Base-by-base conservation (phyloP, 1,140 invertebrate species). In the Psilanteris sp. region DNA sequence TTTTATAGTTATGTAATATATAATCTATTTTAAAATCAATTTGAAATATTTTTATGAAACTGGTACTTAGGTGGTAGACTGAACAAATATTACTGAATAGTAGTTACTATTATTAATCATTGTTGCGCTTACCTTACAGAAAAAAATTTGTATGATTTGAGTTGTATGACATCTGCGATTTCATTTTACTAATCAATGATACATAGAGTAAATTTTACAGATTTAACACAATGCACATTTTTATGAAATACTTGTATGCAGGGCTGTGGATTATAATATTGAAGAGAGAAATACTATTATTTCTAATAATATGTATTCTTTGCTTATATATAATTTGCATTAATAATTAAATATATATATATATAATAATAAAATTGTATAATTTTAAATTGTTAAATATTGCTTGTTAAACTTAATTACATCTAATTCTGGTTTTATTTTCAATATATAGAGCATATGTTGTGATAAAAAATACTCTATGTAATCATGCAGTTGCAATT, bases 1-100 rank as follows among this genome's bases (percentile, higher is more conserved):
- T 5, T 79, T 79, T 50, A 57, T n/a, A n/a, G n/a, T n/a, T n/a
- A n/a, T n/a, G n/a, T n/a, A n/a, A n/a, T n/a, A n/a, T n/a, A n/a
- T n/a, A n/a, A n/a, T n/a, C n/a, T n/a, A n/a, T n/a, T 36, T 71
- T 74, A 9, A 52, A 67, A 71, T 41, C 43, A 74, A 52, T 39
- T 77, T 50, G 36, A 18, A 41, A 54, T 55, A 66, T 73, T 73
- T 75, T 78, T 71, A 67, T 76, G 78, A 76, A 72, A 78, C 73
- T 80, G 66, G 70, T 71, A 78, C 62, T 66, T 80, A 78, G 70
- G 34, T 73, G 8, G 74, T 77, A 77, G 67, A 72, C 67, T 72
- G 67, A 77, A 44, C 37, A 72, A 72, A 77, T 77, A 77, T 72
- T 72, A 77, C 39, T 62, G 57, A 72, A 64, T 62, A 67, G 74